phyloP scores from a whole-genome alignment of 2,797 vertebrate genomes.

The Sibirionetta formosa region DNA sequence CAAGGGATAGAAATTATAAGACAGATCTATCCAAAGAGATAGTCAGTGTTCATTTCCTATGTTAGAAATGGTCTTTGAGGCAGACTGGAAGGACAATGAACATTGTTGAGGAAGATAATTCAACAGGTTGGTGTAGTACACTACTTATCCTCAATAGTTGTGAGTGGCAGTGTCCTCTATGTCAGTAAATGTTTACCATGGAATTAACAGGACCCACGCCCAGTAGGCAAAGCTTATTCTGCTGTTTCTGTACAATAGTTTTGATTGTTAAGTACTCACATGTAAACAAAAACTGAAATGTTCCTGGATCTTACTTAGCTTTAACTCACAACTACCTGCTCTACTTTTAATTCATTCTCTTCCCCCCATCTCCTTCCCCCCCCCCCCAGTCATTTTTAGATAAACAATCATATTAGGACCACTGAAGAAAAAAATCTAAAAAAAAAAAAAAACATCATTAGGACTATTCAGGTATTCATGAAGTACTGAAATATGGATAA shows the following conservation, averaged over 20 bases:
- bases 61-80: background rate
- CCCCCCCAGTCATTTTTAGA: conserved; percentile 41
- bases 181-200: rapidly evolving
- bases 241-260: background rate
- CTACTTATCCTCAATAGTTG: background rate
- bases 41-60: background rate
- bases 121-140: background rate
- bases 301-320: background rate
- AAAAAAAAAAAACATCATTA: conserved; percentile 79
- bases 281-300: background rate
- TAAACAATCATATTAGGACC: conserved; percentile 53
- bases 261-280: background rate
- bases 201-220: background rate
- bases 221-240: background rate
- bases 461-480: conserved; percentile 85
- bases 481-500: conserved; percentile 85
- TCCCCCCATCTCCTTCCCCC: too few relatives aligned
- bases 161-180: background rate
- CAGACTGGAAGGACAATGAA: background rate
- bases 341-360: background rate
- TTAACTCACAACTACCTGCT: background rate
- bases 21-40: background rate
- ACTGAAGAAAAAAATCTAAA: conserved; percentile 35
- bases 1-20: background rate
- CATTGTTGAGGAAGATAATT: background rate